Evolutionary conservation across 2,888 invertebrate species (phyloP), one percentile per base, ranked within the genome.

Genomic region (Agrochola lota): DNA sequence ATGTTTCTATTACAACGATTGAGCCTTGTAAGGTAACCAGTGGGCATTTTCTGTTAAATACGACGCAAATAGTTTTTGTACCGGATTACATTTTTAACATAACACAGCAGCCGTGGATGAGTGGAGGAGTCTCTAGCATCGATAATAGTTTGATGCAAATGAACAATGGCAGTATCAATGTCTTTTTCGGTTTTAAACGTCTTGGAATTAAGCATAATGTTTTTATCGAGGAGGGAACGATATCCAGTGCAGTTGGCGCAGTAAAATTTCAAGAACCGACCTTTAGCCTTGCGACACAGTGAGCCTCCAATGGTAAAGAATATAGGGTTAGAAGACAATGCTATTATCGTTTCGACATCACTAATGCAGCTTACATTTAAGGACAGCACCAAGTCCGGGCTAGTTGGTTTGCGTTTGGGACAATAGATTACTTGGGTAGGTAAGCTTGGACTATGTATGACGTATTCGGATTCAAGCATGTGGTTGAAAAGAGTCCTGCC

Each of bases 301-400:
- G 11, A 57, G 23, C n/a, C 57, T 59, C 57, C 57, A n/a, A 59
- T 12, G n/a, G 57, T 57, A 57, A 57, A 57, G 12, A 57, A n/a
- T 57, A 57, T 15, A 15, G n/a, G 57, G 12, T 59, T 43, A n/a
- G 6, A 59, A 15, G n/a, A n/a, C 57, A 59, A 59, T 59, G 57
- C n/a, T 59, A n/a, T 59, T 59, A 59, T 59, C 57, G 57, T 59
- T 59, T 57, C 57, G 6, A 57, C 57, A 57, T 57, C 57, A 57
- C 57, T 57, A 11, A 57, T 57, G 57, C 57, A 57, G 57, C 57
- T 57, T 57, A 57, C 12, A 57, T 57, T n/a, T 57, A 57, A n/a
- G 6, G 49, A 49, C 57, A 57, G 57, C n/a, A 57, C 55, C 57
- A n/a, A 57, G n/a, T n/a, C 57, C 3, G n/a, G 57, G 57, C 12